These are phyloP conservation scores for Equus przewalskii DNA, from an alignment of 2,113 vertebrate genomes.

Conservation along the genomic window DNA sequence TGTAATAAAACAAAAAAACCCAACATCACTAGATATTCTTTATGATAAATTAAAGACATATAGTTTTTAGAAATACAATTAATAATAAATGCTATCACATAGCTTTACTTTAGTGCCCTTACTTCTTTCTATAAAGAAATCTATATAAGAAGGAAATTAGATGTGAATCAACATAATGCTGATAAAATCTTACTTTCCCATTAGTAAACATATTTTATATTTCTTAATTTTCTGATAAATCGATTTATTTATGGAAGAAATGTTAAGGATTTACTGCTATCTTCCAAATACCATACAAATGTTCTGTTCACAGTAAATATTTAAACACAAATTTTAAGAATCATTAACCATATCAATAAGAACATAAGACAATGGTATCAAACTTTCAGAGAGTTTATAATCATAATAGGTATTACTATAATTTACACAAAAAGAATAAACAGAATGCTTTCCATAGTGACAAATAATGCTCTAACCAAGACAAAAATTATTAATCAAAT, in stretches of 20 bases:
- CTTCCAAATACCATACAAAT: constrained; percentile 13
- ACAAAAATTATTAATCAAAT: constrained; percentile 23
- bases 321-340: constrained; percentile 39
- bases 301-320: constrained; percentile 7
- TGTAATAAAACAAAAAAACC: constrained; percentile 84
- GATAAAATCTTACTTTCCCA: constrained; percentile 15
- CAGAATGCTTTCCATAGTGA: background rate
- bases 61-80: background rate
- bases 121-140: background rate
- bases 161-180: constrained; percentile 3
- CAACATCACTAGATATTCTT: constrained; percentile 39
- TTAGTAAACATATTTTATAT: constrained; percentile 18
- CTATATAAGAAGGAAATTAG: background rate
- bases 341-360: constrained; percentile 35
- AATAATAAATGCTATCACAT: background rate
- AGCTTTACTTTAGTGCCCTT: background rate
- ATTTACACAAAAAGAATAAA: constrained; percentile 19
- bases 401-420: background rate
- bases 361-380: background rate
- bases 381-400: constrained; percentile 20
- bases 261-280: background rate
- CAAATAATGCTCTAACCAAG: background rate
- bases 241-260: constrained; percentile 15
- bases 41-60: background rate
- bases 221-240: constrained; percentile 46